Conservation (phyloP, 2,888 invertebrate species). For the Himalopsyche kuldschensis region DNA sequence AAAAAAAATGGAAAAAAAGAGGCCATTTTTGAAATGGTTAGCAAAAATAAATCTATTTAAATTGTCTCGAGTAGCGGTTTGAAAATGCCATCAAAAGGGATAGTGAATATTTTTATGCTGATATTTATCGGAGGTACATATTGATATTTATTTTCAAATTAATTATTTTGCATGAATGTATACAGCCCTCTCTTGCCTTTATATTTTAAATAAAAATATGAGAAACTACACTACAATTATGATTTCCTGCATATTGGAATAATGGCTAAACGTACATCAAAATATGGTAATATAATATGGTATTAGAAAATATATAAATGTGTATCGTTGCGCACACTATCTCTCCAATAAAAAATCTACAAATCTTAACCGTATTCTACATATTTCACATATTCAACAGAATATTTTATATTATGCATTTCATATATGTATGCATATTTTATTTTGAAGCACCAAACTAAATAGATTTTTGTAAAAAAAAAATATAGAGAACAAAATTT, state of each 20-base stretch:
- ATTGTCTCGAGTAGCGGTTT: too few relatives aligned
- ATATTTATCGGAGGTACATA: too few relatives aligned
- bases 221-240: neutral
- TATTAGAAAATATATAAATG: neutral
- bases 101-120: too few relatives aligned
- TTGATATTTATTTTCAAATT: neutral
- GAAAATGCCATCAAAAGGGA: too few relatives aligned
- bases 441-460: neutral
- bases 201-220: neutral
- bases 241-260: neutral
- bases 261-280: neutral
- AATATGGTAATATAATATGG: neutral
- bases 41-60: too few relatives aligned
- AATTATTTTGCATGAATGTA: neutral
- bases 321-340: neutral
- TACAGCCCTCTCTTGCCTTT: neutral
- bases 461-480: neutral
- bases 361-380: neutral
- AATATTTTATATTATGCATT: neutral
- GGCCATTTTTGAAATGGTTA: too few relatives aligned
- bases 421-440: neutral
- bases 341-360: conserved; percentile 1
- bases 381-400: neutral
- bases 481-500: neutral
- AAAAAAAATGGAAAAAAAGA: too few relatives aligned